Percentiles rank a stretch among this genome's conserved stretches.
Evolutionary conservation across 1,140 invertebrate species (phyloP).

Genomic region (Zaprionus camerounensis): DNA sequence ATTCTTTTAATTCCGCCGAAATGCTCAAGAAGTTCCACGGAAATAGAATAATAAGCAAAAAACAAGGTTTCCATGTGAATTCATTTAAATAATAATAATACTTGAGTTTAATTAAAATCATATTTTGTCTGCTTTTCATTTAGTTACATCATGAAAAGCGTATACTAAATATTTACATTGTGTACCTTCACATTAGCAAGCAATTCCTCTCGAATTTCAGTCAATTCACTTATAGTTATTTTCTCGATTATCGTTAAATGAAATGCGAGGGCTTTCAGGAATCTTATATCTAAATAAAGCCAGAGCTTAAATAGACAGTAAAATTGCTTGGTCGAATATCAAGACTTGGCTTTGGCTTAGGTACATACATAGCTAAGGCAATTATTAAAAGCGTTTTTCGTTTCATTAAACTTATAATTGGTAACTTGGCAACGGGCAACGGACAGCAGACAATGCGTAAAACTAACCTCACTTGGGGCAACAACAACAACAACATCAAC

Average conservation of each 20-base stretch:
- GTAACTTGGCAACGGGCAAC: constrained; percentile 26
- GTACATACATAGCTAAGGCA: constrained; percentile 53
- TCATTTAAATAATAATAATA: not conserved
- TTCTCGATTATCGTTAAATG: not conserved
- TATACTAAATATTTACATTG: not conserved
- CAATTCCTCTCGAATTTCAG: not conserved
- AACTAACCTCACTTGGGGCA: constrained; percentile 14
- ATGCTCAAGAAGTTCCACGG: not conserved
- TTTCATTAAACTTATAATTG: constrained; percentile 75
- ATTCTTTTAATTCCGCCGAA: not conserved
- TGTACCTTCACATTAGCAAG: not conserved
- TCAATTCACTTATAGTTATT: not conserved
- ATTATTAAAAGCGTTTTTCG: constrained; percentile 73
- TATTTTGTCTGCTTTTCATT: not conserved
- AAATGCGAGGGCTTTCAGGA: not conserved
- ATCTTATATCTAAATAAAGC: not conserved
- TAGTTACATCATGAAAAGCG: too few species aligned
- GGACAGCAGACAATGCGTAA: constrained; percentile 40
- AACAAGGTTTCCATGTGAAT: not conserved
- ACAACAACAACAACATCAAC: not conserved
- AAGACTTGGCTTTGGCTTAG: constrained; percentile 38
- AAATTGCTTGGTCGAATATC: constrained; percentile 14
- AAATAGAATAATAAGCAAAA: constrained; percentile 4
- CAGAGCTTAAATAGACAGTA: not conserved
- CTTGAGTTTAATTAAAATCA: not conserved